These are phyloP conservation scores for Neuroterus valhalla DNA, from an alignment of 1,140 invertebrate species.

Conservation along the genomic window DNA sequence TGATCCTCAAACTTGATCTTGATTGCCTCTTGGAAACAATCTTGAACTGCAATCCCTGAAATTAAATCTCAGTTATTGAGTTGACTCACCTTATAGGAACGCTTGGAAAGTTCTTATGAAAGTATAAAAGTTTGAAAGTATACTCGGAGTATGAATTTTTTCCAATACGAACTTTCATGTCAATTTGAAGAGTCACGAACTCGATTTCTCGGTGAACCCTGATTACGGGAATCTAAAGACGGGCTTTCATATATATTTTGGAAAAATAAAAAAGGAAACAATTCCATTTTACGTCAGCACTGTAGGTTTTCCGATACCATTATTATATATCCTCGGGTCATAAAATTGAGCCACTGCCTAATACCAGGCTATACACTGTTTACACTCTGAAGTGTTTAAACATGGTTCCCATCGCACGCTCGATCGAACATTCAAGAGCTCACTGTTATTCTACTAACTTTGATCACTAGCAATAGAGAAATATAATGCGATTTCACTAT, in stretches of 20 bases:
- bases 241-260: not conserved
- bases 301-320: slow-evolving; percentile 32
- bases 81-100: too few relatives aligned
- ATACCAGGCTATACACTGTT: slow-evolving; percentile 39
- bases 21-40: too few relatives aligned
- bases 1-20: too few relatives aligned
- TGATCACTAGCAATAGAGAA: too few relatives aligned
- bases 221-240: not conserved
- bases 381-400: slow-evolving; percentile 42
- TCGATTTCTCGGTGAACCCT: not conserved
- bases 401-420: slow-evolving; percentile 46
- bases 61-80: too few relatives aligned
- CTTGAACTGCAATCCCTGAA: too few relatives aligned
- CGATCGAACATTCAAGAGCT: slow-evolving; percentile 44
- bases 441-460: slow-evolving; percentile 31
- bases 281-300: not conserved
- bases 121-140: not conserved
- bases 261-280: not conserved
- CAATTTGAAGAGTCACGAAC: slow-evolving; percentile 12
- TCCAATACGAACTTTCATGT: not conserved
- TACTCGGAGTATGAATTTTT: not conserved
- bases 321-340: slow-evolving; percentile 38
- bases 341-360: slow-evolving; percentile 37
- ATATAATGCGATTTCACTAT: too few relatives aligned
- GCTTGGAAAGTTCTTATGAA: not conserved